Base-by-base conservation (phyloP, 1,140 invertebrate genomes). In the Holcopasites calliopsidis region DNA sequence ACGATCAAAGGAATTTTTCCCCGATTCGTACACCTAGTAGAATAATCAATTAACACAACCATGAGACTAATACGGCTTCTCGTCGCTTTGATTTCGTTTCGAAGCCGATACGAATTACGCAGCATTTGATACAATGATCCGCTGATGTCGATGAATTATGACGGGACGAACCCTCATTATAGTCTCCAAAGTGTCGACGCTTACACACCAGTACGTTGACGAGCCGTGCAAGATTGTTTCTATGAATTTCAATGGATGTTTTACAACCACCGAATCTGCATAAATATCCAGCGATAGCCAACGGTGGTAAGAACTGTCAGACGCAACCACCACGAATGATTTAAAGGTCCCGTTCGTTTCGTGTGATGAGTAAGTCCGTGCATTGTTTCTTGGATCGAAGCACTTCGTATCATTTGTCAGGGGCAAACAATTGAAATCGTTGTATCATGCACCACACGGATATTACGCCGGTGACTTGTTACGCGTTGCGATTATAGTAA, bases 251-350 rank as follows among this genome's bases (percentile, higher is more conserved):
- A 55, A 75, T 84, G 54, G 74, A 73, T 54, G 33, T 68, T 75
- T 55, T 60, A 35, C 44, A 58, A 70, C 31, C 54, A 57, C 28
- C 54, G 50, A 28, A 52, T 33, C 10, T 42, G 82, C 54, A 85
- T 85, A 81, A 86, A 87, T 87, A 85, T 86, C 80, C 85, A 83
- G 82, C 66, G 61, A 55, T 87, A 82, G 86, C 83, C 70, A 79
- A 85, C 80, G 77, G 76, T 42, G 58, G 58, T 54, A 50, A 65
- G 76, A 81, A 26, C 79, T 84, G 87, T 83, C 87, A 77, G 49
- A 28, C 13, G 26, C 84, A 82, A 71, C 65, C 75, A 55, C 83
- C 80, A 83, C 81, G 83, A 81, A 84, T 82, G 75, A 58, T 86
- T 84, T 69, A 49, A 68, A 85, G 80, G 77, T 79, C 68, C 73